phyloP scores from a whole-genome alignment of 2,113 vertebrate genomes.

The Proteles cristata region DNA sequence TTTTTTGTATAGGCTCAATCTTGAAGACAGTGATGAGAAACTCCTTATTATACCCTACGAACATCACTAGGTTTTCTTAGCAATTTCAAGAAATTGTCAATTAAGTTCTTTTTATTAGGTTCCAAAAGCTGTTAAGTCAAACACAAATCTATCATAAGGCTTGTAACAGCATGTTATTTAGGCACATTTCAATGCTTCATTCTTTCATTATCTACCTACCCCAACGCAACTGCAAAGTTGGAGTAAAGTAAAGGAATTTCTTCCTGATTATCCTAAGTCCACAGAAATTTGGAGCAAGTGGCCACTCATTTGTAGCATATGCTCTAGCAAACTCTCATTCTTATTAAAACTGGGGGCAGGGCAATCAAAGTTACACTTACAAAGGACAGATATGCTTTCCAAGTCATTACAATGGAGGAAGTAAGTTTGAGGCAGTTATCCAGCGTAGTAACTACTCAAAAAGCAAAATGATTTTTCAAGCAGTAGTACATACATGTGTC shows the following conservation, averaged over 20 bases:
- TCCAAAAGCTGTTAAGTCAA: constrained; percentile 92
- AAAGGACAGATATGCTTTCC: constrained; percentile 33
- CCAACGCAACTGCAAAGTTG: constrained; percentile 85
- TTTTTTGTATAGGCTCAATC: constrained; percentile 92
- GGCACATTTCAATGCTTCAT: constrained; percentile 87
- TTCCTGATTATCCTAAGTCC: constrained; percentile 76
- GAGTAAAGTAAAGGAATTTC: constrained; percentile 83
- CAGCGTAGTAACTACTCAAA: constrained; percentile 48
- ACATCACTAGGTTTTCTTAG: constrained; percentile 93
- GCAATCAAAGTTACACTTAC: constrained; percentile 59
- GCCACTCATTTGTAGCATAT: constrained; percentile 73
- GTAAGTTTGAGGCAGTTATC: constrained; percentile 50
- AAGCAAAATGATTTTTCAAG: constrained; percentile 60
- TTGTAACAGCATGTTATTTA: constrained; percentile 90
- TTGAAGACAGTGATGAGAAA: constrained; percentile 95
- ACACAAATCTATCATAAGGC: constrained; percentile 91
- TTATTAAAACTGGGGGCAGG: constrained; percentile 64
- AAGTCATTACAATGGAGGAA: constrained; percentile 61
- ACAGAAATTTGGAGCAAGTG: constrained; percentile 76
- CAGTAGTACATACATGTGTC: constrained; percentile 39
- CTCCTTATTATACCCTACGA: constrained; percentile 94
- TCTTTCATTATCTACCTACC: constrained; percentile 88
- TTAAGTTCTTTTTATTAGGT: constrained; percentile 96
- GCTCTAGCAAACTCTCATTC: constrained; percentile 50
- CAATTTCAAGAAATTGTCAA: constrained; percentile 98